Base-by-base conservation (phyloP, 1,140 invertebrate genomes). In the Euwallacea fornicatus region DNA sequence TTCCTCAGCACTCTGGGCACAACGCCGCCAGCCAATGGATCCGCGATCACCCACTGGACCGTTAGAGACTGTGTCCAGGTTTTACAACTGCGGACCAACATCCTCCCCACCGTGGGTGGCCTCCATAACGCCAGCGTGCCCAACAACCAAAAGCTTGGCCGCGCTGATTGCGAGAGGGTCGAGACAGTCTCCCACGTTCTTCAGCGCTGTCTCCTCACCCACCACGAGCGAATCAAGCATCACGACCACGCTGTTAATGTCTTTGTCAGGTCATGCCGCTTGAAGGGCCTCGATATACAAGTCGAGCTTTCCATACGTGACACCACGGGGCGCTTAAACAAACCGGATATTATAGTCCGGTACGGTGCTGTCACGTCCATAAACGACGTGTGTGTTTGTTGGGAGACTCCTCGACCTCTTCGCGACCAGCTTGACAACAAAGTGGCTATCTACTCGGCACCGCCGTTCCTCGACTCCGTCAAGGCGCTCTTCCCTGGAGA, bases 141-240 rank as follows among this genome's bases (percentile, higher is more conserved):
- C 15, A 50, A 21, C 0, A 54, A n/a, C 6, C 53, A 41, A 13
- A 10, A 54, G 7, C 9, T 2, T 4, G 55, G 72, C 11, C 7
- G 72, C 46, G 65, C 54, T 10, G 68, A 66, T 3, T 75, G 74
- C 41, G 55, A n/a, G 6, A 47, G 66, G 7, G n/a, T 33, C 0
- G 74, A 75, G 56, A 33, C 68, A 0, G 33, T 75, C 3, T 71
- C 64, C 7, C 72, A 75, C 46, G 69, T 72, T 0, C 70, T 76
- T 7, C 74, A 74, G 42, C 55, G 33, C n/a, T 66, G 64, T 43
- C 64, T 54, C 6, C 42, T 16, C 6, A 16, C n/a, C 6, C 61
- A 63, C 43, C 16, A 21, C n/a, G 44, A 64, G 9, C 43, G 76
- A 2, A 69, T 75, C 2, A 10, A 10, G 0, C n/a, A 74, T 0